Conservation (phyloP, 2,797 vertebrate species). For the Anomalospiza imberbis region DNA sequence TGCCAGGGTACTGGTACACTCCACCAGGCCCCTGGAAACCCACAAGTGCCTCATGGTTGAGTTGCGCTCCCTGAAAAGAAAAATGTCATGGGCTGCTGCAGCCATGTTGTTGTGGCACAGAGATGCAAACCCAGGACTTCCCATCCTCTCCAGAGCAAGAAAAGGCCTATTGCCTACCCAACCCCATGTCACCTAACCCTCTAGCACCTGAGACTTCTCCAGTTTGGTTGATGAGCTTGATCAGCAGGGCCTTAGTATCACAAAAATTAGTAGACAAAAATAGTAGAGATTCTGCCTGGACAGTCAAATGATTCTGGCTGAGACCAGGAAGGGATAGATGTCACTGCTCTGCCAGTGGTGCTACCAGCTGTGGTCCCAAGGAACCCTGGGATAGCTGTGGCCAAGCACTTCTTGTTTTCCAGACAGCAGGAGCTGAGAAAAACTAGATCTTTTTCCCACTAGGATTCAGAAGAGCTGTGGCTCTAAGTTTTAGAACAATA, state of each 20-base stretch:
- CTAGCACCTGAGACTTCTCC: background rate
- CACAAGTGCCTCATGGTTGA: background rate
- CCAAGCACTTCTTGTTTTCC: background rate
- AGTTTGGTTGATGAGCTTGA: background rate
- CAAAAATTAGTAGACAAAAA: background rate
- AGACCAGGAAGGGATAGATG: background rate
- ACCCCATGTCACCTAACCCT: background rate
- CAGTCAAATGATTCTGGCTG: background rate
- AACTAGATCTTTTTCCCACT: background rate
- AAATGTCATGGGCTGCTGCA: background rate
- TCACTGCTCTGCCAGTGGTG: background rate
- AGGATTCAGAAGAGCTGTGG: background rate
- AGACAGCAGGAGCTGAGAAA: background rate
- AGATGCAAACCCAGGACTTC: background rate
- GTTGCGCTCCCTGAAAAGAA: background rate
- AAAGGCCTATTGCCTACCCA: background rate
- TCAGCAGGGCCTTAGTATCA: background rate
- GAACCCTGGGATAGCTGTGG: background rate
- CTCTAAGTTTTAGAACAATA: background rate
- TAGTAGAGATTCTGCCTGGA: background rate
- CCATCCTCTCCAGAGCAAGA: background rate
- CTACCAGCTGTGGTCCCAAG: background rate
- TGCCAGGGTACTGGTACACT: accelerated
- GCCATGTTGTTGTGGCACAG: background rate
- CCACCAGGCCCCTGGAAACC: background rate